These are phyloP conservation scores for Dryadula phaetusa DNA, from an alignment of 2,888 invertebrate species.

Conservation along the genomic window DNA sequence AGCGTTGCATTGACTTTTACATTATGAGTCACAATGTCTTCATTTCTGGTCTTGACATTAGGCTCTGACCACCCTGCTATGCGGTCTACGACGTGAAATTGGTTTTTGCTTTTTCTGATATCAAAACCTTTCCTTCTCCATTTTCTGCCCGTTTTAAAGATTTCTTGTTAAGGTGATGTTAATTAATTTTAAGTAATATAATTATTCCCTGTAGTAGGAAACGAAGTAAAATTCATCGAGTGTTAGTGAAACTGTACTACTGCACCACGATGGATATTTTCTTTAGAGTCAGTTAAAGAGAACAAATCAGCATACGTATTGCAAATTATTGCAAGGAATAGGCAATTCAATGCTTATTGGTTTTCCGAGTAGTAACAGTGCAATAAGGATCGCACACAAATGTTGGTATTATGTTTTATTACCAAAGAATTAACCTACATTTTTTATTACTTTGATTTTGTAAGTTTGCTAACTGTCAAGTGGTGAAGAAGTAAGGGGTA, in stretches of 20 bases:
- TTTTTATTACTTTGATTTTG: conserved; percentile 11
- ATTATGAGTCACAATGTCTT: too few species aligned
- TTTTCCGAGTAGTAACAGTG: neutral
- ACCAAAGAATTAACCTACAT: conserved; percentile 4
- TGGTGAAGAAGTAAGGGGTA: too few species aligned
- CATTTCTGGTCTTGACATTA: too few species aligned
- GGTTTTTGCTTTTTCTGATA: too few species aligned
- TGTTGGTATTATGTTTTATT: conserved; percentile 5
- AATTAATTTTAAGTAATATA: too few species aligned
- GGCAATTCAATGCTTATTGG: conserved; percentile 7
- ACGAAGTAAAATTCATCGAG: too few species aligned
- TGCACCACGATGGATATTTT: too few species aligned
- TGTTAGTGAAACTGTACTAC: too few species aligned
- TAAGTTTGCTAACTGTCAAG: neutral
- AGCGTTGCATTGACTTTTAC: too few species aligned
- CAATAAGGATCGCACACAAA: conserved; percentile 12
- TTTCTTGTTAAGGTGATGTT: neutral
- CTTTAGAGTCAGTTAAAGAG: neutral
- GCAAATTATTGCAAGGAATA: conserved; percentile 17
- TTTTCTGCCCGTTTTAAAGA: neutral
- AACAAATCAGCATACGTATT: conserved; percentile 21
- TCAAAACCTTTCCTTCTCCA: neutral
- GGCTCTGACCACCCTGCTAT: too few species aligned
- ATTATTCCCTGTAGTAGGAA: too few species aligned
- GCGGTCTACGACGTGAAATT: too few species aligned